A percentile compares a stretch with the other conserved stretches of the same genome.
These are phyloP conservation scores for Drosophila rellima DNA, from an alignment of 2,888 invertebrate species.

Conservation along the genomic window DNA sequence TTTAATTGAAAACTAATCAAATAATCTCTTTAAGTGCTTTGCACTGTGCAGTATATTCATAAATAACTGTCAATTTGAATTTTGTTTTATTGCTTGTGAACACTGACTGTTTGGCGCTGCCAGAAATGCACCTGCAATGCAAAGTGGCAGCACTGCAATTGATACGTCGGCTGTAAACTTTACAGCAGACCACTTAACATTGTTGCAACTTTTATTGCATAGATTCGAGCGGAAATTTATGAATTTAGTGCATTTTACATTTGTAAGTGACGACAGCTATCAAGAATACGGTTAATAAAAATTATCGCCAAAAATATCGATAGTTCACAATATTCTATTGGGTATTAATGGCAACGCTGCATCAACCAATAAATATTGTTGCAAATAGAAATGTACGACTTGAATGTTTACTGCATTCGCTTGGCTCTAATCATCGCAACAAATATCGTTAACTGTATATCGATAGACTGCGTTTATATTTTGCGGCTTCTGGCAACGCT, in stretches of 20 bases:
- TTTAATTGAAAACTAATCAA: slow-evolving; percentile 4
- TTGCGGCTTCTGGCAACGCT: slow-evolving; percentile 17
- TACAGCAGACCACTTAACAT: background rate
- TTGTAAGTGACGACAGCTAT: background rate
- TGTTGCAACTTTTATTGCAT: background rate
- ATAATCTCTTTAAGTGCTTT: slow-evolving; percentile 1
- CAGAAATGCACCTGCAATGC: background rate
- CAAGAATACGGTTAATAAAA: background rate
- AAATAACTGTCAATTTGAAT: slow-evolving; percentile 4
- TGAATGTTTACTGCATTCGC: too few species aligned
- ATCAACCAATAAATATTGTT: too few species aligned
- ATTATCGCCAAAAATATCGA: background rate
- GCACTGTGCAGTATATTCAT: slow-evolving; percentile 1
- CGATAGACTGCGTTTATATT: slow-evolving; percentile 17
- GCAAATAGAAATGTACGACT: too few species aligned
- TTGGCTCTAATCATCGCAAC: background rate
- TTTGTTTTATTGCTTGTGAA: background rate
- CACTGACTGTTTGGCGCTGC: slow-evolving; percentile 8
- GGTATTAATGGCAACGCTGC: too few species aligned
- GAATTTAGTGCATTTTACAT: background rate
- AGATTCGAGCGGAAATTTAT: background rate
- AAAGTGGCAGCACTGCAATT: slow-evolving; percentile 8
- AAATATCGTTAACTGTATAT: background rate
- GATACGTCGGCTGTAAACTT: background rate
- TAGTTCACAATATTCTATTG: too few species aligned